These are phyloP conservation scores for Drosophila neonasuta DNA, from an alignment of 2,888 invertebrate genomes.

Conservation along the genomic window DNA sequence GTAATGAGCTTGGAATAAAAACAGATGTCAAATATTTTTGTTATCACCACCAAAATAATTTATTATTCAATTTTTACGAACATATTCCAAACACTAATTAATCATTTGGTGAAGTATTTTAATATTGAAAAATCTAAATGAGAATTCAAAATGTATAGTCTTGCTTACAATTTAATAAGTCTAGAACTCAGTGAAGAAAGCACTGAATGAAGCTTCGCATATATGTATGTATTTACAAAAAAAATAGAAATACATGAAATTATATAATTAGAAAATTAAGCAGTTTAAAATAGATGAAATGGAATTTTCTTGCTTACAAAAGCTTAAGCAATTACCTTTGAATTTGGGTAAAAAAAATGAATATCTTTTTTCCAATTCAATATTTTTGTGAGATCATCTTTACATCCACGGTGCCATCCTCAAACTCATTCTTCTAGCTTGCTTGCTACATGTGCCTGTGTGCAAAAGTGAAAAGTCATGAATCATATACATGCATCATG, in stretches of 20 bases:
- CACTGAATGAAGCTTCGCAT: not conserved
- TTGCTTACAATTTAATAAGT: not conserved
- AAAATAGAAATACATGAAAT: not conserved
- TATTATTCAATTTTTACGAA: not conserved
- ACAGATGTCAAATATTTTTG: not conserved
- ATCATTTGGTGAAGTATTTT: not conserved
- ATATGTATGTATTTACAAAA: too few relatives aligned
- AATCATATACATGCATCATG: slow-evolving; percentile 69
- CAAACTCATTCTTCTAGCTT: slow-evolving; percentile 29
- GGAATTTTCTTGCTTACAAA: not conserved
- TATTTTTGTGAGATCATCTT: not conserved
- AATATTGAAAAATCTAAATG: not conserved
- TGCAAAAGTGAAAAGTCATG: slow-evolving; percentile 76
- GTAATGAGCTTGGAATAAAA: too few relatives aligned
- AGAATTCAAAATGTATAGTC: not conserved
- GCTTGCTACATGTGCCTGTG: slow-evolving; percentile 47
- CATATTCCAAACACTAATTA: not conserved
- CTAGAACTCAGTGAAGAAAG: not conserved
- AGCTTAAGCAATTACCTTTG: not conserved
- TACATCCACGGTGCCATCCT: slow-evolving; percentile 32
- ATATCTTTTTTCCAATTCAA: not conserved
- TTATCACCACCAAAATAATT: not conserved
- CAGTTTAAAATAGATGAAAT: not conserved
- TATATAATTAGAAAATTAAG: not conserved
- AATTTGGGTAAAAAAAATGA: not conserved